Percentiles rank a stretch among this genome's conserved stretches.
Conservation (phyloP, 1,140 invertebrate species). For the Elymnias hypermnestra region DNA sequence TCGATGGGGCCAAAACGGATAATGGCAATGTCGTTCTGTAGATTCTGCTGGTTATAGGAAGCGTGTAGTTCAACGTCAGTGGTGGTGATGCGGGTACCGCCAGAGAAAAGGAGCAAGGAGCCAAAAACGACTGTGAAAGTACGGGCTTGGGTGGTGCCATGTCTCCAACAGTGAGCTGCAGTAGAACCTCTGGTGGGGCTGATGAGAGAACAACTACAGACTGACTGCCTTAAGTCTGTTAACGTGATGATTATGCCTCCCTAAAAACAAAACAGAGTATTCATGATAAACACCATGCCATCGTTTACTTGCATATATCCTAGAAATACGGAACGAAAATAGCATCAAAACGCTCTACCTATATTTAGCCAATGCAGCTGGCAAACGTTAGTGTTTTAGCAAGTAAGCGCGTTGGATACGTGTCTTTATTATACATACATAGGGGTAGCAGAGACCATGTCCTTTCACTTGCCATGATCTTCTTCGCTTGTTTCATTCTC, state of each 20-base stretch:
- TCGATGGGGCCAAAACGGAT: background rate
- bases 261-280: too few relatives aligned
- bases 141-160: background rate
- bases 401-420: too few relatives aligned
- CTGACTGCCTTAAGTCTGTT: slow-evolving; percentile 6
- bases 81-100: slow-evolving; percentile 10
- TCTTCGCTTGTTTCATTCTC: too few relatives aligned
- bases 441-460: too few relatives aligned
- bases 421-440: too few relatives aligned
- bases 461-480: too few relatives aligned
- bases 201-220: slow-evolving; percentile 18
- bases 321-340: too few relatives aligned
- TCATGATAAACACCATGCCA: too few relatives aligned
- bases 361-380: too few relatives aligned
- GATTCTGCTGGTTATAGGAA: slow-evolving; percentile 5
- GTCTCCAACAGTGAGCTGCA: slow-evolving; percentile 16
- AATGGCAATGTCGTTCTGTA: slow-evolving; percentile 16
- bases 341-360: too few relatives aligned
- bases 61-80: slow-evolving; percentile 11
- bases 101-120: slow-evolving; percentile 13
- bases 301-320: too few relatives aligned
- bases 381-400: too few relatives aligned
- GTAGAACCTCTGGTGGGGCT: slow-evolving; percentile 13
- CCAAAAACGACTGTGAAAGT: slow-evolving; percentile 13
- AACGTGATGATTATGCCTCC: slow-evolving; percentile 13